phyloP scores from a whole-genome alignment of 1,140 invertebrate species.

The Caerostris extrusa region DNA sequence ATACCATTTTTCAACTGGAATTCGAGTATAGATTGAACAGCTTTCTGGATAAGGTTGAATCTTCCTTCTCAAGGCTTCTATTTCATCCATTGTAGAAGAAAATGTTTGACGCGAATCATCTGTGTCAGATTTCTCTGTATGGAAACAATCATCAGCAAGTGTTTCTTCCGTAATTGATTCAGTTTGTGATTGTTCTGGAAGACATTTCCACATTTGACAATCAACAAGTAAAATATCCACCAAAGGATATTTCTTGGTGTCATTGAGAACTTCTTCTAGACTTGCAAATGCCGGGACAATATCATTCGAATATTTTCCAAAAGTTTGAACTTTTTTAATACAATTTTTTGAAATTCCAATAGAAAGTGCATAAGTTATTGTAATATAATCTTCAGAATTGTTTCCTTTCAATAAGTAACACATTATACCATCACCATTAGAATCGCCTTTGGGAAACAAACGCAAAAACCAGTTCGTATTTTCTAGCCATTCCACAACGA shows the following conservation, averaged over 20 bases:
- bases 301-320: neutral
- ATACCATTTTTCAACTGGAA: neutral
- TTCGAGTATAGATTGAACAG: neutral
- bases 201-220: neutral
- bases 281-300: neutral
- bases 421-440: neutral
- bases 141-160: neutral
- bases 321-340: neutral
- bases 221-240: neutral
- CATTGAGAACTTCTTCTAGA: neutral
- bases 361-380: neutral
- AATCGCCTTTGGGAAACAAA: neutral
- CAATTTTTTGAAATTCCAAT: neutral
- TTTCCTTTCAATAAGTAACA: neutral
- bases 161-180: neutral
- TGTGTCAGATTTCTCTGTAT: neutral
- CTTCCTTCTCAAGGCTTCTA: neutral
- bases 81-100: neutral
- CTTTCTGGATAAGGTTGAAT: constrained; percentile 15
- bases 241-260: neutral
- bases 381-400: neutral
- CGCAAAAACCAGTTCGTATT: neutral
- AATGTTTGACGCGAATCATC: neutral
- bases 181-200: neutral
- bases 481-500: neutral